phyloP scores from a whole-genome alignment of 1,140 invertebrate species.

The Anastrepha ludens region DNA sequence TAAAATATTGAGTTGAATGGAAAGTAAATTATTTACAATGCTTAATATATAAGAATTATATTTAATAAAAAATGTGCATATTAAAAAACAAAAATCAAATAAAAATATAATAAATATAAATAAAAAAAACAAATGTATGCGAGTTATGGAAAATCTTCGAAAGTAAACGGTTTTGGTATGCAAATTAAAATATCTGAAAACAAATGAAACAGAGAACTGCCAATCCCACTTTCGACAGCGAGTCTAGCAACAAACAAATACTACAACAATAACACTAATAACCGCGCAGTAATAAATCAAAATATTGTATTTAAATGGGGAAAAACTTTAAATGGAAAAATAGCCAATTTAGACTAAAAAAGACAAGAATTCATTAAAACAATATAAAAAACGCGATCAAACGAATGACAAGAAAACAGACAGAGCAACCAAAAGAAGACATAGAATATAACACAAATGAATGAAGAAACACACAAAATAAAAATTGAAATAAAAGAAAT shows the following conservation, averaged over 20 bases:
- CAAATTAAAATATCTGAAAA: slow-evolving; percentile 33
- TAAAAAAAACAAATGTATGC: too few relatives aligned
- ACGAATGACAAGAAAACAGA: background rate
- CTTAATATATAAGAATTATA: slow-evolving; percentile 55
- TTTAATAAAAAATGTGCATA: slow-evolving; percentile 53
- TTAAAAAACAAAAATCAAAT: slow-evolving; percentile 12
- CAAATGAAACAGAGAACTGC: background rate
- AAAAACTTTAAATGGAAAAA: slow-evolving; percentile 36
- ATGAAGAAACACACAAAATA: slow-evolving; percentile 28
- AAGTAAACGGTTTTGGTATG: slow-evolving; percentile 45
- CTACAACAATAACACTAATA: slow-evolving; percentile 37
- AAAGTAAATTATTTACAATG: slow-evolving; percentile 55
- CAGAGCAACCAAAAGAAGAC: background rate
- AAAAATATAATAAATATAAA: background rate
- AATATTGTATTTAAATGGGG: slow-evolving; percentile 28
- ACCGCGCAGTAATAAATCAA: background rate
- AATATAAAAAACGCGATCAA: background rate
- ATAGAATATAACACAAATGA: slow-evolving; percentile 31
- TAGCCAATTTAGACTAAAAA: slow-evolving; percentile 27
- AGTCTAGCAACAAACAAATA: slow-evolving; percentile 3
- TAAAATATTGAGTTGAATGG: slow-evolving; percentile 27
- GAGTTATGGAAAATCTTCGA: background rate
- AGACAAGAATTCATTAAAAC: slow-evolving; percentile 37
- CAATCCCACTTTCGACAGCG: too few relatives aligned
- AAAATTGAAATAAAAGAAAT: slow-evolving; percentile 51